Conservation (phyloP, 2,888 invertebrate genomes). For the Archaeoteleia sp. region DNA sequence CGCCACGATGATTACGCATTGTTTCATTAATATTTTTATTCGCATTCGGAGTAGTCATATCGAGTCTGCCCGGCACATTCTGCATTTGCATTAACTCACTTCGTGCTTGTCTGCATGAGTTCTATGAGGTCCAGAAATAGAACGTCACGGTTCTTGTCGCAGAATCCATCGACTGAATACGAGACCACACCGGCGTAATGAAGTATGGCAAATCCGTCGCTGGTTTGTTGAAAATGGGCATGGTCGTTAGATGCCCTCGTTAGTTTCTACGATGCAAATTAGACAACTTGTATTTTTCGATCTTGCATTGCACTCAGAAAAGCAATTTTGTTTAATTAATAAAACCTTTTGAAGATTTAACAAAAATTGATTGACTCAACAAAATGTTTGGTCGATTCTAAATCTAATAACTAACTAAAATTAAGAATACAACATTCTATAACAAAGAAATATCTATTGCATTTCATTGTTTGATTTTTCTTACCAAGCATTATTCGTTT, state of each 20-base stretch:
- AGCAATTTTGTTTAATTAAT: too few species aligned
- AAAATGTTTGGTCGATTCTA: too few species aligned
- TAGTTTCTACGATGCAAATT: slow-evolving; percentile 76
- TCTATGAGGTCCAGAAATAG: slow-evolving; percentile 80
- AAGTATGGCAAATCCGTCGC: slow-evolving; percentile 78
- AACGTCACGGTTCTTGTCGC: slow-evolving; percentile 82
- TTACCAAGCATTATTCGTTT: too few species aligned
- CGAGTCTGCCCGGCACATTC: too few species aligned
- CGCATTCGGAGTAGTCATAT: too few species aligned
- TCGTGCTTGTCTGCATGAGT: slow-evolving; percentile 80
- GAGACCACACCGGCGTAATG: slow-evolving; percentile 83
- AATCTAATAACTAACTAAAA: too few species aligned
- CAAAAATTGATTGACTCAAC: too few species aligned
- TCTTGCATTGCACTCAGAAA: too few species aligned
- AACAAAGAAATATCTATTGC: too few species aligned
- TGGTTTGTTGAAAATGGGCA: slow-evolving; percentile 78
- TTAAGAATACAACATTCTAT: too few species aligned
- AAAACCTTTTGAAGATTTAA: too few species aligned
- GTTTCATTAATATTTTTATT: slow-evolving; percentile 37
- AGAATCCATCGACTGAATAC: slow-evolving; percentile 81
- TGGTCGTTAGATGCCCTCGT: slow-evolving; percentile 76
- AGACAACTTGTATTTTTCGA: background rate
- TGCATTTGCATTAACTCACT: slow-evolving; percentile 72
- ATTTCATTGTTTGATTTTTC: too few species aligned
- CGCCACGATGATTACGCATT: slow-evolving; percentile 23